These are phyloP conservation scores for Antitype chi DNA, from an alignment of 2,888 invertebrate species.

Conservation along the genomic window DNA sequence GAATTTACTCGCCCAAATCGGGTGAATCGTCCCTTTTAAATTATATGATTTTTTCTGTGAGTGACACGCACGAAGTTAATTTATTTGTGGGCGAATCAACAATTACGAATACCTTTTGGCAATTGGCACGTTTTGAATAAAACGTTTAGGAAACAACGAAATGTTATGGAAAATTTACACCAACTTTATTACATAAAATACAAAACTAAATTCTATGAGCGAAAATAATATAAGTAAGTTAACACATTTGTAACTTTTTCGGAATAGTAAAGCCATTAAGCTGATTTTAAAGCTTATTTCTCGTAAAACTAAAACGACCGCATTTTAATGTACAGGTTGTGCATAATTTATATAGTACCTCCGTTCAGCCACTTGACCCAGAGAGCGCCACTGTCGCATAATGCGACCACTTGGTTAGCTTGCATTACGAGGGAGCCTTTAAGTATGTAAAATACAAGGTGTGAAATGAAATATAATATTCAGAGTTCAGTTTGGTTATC, in stretches of 20 bases:
- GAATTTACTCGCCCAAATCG: too few species aligned
- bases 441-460: conserved; percentile 48
- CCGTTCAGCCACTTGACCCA: conserved; percentile 56
- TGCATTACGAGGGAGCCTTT: conserved; percentile 52
- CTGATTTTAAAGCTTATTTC: conserved; percentile 28
- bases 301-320: conserved; percentile 25
- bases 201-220: too few species aligned
- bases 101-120: too few species aligned
- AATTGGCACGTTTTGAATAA: too few species aligned
- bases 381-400: conserved; percentile 70
- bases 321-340: conserved; percentile 27
- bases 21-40: too few species aligned
- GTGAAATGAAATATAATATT: not conserved
- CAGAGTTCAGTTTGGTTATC: not conserved
- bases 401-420: conserved; percentile 69
- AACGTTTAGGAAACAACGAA: too few species aligned
- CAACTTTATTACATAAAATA: too few species aligned
- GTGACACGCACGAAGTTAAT: too few species aligned
- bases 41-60: too few species aligned
- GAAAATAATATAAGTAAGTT: not conserved
- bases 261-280: conserved; percentile 2
- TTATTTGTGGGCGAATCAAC: too few species aligned
- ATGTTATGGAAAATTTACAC: too few species aligned
- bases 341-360: conserved; percentile 56
- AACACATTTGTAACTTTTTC: not conserved